phyloP scores from a whole-genome alignment of 2,113 vertebrate species.

The Eulemur macaco region DNA sequence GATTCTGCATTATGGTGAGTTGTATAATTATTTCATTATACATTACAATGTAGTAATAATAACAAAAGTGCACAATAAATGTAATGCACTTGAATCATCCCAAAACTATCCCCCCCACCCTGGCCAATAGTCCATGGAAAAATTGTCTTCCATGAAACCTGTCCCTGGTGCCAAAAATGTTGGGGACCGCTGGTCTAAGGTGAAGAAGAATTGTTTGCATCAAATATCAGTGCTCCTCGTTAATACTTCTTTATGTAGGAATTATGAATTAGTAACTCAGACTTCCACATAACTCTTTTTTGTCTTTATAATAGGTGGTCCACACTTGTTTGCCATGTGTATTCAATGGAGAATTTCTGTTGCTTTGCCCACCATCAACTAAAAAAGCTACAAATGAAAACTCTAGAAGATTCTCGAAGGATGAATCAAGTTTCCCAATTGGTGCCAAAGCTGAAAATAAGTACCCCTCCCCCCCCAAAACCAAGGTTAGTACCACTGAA shows the following conservation, averaged over 20 bases:
- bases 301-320: background rate
- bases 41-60: too few species aligned
- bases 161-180: too few species aligned
- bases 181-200: background rate
- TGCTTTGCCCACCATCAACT: background rate
- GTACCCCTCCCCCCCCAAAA: background rate
- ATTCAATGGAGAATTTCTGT: background rate
- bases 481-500: background rate
- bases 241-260: background rate
- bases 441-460: background rate
- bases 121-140: too few species aligned
- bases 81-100: too few species aligned
- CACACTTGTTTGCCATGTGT: background rate
- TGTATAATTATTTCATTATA: too few species aligned
- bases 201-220: background rate
- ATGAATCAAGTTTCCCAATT: background rate
- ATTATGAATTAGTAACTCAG: background rate
- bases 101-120: too few species aligned
- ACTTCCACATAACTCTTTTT: background rate
- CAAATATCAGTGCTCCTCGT: background rate
- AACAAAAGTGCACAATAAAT: too few species aligned
- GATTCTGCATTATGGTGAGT: too few species aligned
- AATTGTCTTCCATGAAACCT: too few species aligned
- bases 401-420: background rate
- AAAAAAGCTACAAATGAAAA: background rate